A percentile compares a stretch with the other conserved stretches of the same genome.
Evolutionary conservation across 2,797 vertebrate genomes (phyloP).

Genomic region (Esox lucius): DNA sequence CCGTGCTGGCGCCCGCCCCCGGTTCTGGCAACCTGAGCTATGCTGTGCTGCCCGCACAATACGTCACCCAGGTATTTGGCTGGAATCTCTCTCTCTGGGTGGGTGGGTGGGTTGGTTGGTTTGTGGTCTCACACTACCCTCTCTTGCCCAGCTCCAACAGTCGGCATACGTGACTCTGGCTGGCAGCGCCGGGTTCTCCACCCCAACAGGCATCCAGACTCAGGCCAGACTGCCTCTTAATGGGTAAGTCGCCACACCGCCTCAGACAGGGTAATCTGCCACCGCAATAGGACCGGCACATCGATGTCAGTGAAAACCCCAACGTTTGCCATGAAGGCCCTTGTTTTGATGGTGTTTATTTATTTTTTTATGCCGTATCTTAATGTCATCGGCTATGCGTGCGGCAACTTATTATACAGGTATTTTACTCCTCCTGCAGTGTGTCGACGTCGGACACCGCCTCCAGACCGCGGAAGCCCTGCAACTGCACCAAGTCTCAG

Average conservation of each 20-base stretch:
- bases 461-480: conserved; percentile 93
- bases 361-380: neutral
- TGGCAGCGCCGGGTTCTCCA: conserved; percentile 86
- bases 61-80: conserved; percentile 90
- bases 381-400: neutral
- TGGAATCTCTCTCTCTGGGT: neutral
- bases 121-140: neutral
- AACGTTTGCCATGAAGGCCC: neutral
- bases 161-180: conserved; percentile 91
- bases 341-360: neutral
- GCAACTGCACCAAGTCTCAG: conserved; percentile 98
- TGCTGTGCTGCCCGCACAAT: conserved; percentile 93
- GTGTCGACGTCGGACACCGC: conserved; percentile 81
- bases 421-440: conserved; percentile 44
- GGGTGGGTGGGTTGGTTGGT: neutral
- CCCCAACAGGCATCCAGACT: conserved; percentile 84
- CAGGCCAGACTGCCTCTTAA: conserved; percentile 92
- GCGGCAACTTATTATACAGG: neutral
- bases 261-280: neutral
- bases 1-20: conserved; percentile 89
- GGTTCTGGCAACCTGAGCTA: conserved; percentile 91
- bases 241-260: conserved; percentile 75
- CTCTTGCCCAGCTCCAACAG: conserved; percentile 83
- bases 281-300: neutral
- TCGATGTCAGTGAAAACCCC: neutral